Evolutionary conservation across 1,140 invertebrate species (phyloP), one percentile per base, ranked within the genome.

Genomic region (Nomia melanderi): DNA sequence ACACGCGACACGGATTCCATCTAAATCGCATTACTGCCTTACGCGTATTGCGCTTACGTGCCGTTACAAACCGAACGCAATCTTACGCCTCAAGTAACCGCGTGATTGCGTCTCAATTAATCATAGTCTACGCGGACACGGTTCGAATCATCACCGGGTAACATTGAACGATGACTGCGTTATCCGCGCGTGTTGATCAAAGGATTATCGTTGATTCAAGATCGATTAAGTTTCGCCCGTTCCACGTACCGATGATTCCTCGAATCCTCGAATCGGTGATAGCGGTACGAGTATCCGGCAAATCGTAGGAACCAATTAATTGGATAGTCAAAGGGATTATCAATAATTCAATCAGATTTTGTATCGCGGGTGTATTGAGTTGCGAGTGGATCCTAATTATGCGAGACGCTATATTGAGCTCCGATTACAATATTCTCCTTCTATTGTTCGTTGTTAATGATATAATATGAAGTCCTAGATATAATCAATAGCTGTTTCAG

Each of bases 231-330:
- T 29, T 47, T 57, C 56, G 14, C 14, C 0, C 2, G 39, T 7
- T 17, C 17, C 57, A 53, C 74, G 56, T 63, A 63, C 53, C 67
- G 11, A 77, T 63, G 44, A 71, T 54, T 39, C 54, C 72, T 44
- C 63, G 47, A 20, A 64, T 53, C 23, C 29, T 9, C 11, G 57
- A 27, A 5, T 41, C 29, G 64, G 23, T n/a, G 53, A 69, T 59
- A 33, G 54, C 39, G 3, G 27, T 12, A 44, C 39, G 73, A 59
- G 44, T 59, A 69, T 69, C 69, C 64, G n/a, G 25, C 56, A 29
- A 69, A 60, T 69, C 73, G 69, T 69, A 36, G 65, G 14, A 59
- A 60, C 39, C 54, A 69, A 69, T 76, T 76, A 76, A 76, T 76
- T 59, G 53, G 73, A 50, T 39, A 41, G 54, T 69, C 73, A 60